Percentiles rank a stretch among this genome's conserved stretches.
phyloP scores from a whole-genome alignment of 2,113 vertebrate species.

The Rhinoderma darwinii region DNA sequence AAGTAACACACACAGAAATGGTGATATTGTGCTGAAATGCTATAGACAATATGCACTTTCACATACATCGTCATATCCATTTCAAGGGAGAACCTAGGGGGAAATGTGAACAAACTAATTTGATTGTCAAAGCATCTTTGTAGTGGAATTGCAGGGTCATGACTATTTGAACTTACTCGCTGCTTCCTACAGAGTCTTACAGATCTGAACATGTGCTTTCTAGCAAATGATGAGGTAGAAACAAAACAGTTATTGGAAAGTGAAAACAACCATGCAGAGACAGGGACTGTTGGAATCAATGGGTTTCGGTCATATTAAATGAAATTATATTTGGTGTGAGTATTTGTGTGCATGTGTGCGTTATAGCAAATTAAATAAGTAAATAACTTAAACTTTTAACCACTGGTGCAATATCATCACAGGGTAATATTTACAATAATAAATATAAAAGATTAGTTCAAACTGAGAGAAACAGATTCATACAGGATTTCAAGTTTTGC shows the following conservation, averaged over 20 bases:
- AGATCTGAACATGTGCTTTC: conserved; percentile 68
- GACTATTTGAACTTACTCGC: conserved; percentile 52
- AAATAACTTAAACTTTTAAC: conserved; percentile 64
- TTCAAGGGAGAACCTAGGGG: conserved; percentile 62
- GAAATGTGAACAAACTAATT: conserved; percentile 64
- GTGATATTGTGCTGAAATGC: conserved; percentile 48
- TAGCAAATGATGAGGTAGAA: conserved; percentile 88
- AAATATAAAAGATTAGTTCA: conserved; percentile 81
- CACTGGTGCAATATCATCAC: conserved; percentile 78
- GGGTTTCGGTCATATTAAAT: conserved; percentile 21
- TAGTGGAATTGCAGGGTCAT: conserved; percentile 72
- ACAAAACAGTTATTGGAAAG: conserved; percentile 80
- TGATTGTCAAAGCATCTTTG: conserved; percentile 91
- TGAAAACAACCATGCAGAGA: conserved; percentile 78
- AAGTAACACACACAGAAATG: conserved; percentile 59
- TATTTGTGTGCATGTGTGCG: conserved; percentile 32
- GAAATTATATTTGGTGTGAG: conserved; percentile 29
- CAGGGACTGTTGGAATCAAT: conserved; percentile 38
- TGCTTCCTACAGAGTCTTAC: conserved; percentile 64
- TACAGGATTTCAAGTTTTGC: conserved; percentile 60
- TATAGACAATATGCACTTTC: conserved; percentile 33
- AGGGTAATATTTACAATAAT: conserved; percentile 77
- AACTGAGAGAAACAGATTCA: conserved; percentile 68
- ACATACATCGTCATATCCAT: conserved; percentile 25
- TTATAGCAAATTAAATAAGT: conserved; percentile 49